Conservation (phyloP, 2,888 invertebrate species). For the Conops quadrifasciatus region DNA sequence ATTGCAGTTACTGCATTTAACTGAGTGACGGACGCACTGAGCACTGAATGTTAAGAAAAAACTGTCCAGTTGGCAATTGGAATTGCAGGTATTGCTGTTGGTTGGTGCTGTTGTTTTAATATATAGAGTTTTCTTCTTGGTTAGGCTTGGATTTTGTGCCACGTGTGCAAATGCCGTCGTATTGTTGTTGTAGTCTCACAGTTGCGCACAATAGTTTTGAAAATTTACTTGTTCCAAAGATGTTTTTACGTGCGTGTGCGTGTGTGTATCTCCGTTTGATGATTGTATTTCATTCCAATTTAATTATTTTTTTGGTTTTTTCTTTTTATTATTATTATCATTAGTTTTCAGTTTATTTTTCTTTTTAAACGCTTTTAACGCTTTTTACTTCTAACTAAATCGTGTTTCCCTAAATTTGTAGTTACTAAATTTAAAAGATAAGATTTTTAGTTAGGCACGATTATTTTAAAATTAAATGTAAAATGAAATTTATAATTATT, state of each 20-base stretch:
- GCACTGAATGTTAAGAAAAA: constrained; percentile 21
- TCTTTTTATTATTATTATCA: not conserved
- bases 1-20: not conserved
- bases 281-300: not conserved
- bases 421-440: constrained; percentile 27
- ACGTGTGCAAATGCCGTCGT: constrained; percentile 22
- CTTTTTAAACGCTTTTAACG: constrained; percentile 29
- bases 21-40: not conserved
- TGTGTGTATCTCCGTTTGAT: not conserved
- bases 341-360: constrained; percentile 11
- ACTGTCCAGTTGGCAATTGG: constrained; percentile 40
- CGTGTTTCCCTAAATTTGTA: constrained; percentile 26
- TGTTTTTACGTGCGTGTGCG: not conserved
- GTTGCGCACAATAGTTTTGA: not conserved
- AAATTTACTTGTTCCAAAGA: constrained; percentile 7
- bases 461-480: constrained; percentile 16
- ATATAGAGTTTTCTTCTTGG: constrained; percentile 9
- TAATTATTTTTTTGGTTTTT: constrained; percentile 6
- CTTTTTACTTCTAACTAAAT: constrained; percentile 16
- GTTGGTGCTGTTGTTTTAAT: constrained; percentile 9
- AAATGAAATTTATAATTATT: not conserved
- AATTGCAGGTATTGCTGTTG: constrained; percentile 41
- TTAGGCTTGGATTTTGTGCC: constrained; percentile 3
- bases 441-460: constrained; percentile 40
- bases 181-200: constrained; percentile 11